Base-by-base conservation (phyloP, 1,140 invertebrate genomes). In the Penaeus japonicus region DNA sequence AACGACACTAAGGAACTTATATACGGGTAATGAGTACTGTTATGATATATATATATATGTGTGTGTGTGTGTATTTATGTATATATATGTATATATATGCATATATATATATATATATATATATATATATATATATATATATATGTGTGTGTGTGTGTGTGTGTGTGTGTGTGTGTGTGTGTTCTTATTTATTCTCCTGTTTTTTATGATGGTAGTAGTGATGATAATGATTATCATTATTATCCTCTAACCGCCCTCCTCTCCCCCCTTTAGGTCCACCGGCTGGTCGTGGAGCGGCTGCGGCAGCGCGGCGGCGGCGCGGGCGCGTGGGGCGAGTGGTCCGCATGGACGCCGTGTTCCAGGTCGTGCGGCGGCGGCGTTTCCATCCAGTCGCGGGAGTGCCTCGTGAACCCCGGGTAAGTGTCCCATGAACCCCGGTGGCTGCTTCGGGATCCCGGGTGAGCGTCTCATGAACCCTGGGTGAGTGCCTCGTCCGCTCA, bases 331-430 rank as follows among this genome's bases (percentile, higher is more conserved):
- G 92, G 94, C 5, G 90, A 92, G 77, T 95, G 94, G 94, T 91
- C 92, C 35, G 73, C 89, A 12, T 93, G 92, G 90, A 92, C 92
- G 10, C 85, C 91, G 10, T 95, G 94, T 90, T 93, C 94, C 2
- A 89, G 94, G 65, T 92, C 93, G 0, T 95, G 94, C 92, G 94
- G 94, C 7, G 94, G 94, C 27, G 94, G 94, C 3, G 92, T 94
- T 70, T 93, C 93, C 89, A 92, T 92, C 65, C 92, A 93, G 27
- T 90, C 92, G 47, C 90, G 94, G 85, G 92, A 93, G 88, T 95
- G 94, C 91, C 85, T 87, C 57, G 70, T 80, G 65, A 79, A 59
- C 54, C 65, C 62, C 53, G 65, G 85, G 85, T 87, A 15, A 65
- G 84, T 65, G 0, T 17, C 15, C 32, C 32, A 30, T 24, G 57